These are phyloP conservation scores for Antrozous pallidus DNA, from an alignment of 2,797 vertebrate species.

Conservation along the genomic window DNA sequence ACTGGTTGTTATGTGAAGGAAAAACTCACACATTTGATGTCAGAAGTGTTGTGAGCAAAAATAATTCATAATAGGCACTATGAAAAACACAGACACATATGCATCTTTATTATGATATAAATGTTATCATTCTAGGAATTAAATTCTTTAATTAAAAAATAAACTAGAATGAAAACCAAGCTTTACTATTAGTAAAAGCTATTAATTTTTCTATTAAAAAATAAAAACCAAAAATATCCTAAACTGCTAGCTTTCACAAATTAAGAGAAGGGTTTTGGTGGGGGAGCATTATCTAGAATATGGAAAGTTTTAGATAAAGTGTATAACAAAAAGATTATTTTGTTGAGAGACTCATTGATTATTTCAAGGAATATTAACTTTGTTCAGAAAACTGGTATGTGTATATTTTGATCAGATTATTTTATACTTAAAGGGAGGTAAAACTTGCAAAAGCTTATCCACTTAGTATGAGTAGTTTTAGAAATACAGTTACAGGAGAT, in stretches of 20 bases:
- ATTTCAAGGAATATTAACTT: neutral
- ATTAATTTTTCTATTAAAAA: neutral
- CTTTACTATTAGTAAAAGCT: neutral
- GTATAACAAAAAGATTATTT: neutral
- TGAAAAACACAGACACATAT: neutral
- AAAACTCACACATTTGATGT: neutral
- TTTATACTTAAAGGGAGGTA: neutral
- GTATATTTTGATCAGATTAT: neutral
- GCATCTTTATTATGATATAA: neutral
- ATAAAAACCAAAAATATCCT: neutral
- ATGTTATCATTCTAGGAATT: neutral
- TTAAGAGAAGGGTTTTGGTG: neutral
- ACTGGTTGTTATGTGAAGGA: neutral
- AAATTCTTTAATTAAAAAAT: neutral
- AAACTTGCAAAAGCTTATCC: constrained; percentile 1
- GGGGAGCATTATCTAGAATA: neutral
- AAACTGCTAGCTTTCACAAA: neutral
- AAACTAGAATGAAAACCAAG: neutral
- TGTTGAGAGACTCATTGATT: neutral
- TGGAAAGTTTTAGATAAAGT: neutral
- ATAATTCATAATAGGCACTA: neutral
- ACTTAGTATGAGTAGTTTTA: neutral
- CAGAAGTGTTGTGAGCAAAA: neutral
- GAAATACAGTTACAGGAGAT: neutral
- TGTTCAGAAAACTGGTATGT: neutral